Evolutionary conservation across 2,797 vertebrate genomes (phyloP).

Genomic region (Tarsius wallacei): DNA sequence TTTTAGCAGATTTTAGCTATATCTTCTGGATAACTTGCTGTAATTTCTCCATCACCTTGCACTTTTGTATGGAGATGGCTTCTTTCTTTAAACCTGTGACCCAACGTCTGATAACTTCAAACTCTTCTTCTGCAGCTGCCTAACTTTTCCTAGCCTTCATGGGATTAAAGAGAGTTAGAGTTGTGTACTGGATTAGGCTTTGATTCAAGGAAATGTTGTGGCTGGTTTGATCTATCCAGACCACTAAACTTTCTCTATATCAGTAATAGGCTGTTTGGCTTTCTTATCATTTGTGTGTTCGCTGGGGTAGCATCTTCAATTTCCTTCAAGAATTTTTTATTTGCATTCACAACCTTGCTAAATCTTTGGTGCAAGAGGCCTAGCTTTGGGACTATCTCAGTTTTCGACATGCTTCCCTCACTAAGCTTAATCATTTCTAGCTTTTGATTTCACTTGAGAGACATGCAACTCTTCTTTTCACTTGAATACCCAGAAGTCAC

Average conservation of each 20-base stretch:
- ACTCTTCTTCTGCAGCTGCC: not conserved
- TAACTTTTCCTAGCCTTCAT: not conserved
- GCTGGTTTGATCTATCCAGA: not conserved
- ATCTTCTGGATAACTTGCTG: not conserved
- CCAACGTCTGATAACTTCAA: not conserved
- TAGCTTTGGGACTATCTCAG: not conserved
- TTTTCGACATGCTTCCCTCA: not conserved
- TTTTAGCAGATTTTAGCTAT: not conserved
- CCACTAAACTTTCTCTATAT: not conserved
- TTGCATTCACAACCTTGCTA: not conserved
- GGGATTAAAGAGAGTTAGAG: not conserved
- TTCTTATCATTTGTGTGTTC: not conserved
- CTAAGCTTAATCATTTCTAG: not conserved
- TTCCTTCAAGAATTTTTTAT: not conserved
- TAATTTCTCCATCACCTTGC: not conserved
- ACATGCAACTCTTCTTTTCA: not conserved
- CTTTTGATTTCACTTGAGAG: not conserved
- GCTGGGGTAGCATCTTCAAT: not conserved
- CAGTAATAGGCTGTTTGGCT: not conserved
- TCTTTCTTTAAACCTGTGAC: not conserved
- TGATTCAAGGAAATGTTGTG: not conserved
- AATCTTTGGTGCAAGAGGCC: not conserved
- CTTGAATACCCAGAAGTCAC: not conserved
- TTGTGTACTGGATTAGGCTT: not conserved
- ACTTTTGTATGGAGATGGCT: too few relatives aligned